Base-by-base conservation (phyloP, 2,888 invertebrate genomes). In the Caenorhabditis doughertyi region DNA sequence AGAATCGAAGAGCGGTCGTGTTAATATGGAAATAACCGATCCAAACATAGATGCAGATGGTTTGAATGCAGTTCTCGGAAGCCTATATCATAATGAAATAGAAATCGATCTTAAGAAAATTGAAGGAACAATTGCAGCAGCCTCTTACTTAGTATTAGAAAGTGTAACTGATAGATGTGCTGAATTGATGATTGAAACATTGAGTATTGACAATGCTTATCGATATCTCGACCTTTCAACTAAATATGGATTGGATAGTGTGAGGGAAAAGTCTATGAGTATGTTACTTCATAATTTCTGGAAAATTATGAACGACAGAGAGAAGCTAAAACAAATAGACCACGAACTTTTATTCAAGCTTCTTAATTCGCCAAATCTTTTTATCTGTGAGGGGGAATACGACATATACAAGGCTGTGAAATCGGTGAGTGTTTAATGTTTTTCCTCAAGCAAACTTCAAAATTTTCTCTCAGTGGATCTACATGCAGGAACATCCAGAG, bases 21-120 rank as follows among this genome's bases (percentile, higher is more conserved):
- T 86, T 21, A 35, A 72, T 11, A 51, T 90, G 39, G 84, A 88
- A 8, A 74, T 89, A 11, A 77, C 85, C 0, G 90, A 90, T 56
- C 79, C 83, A 13, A 85, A 85, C 49, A 81, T 90, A 35, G 84
- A 87, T 16, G 77, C 71, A 9, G 84, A 82, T 39, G 89, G 89
- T n/a, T 68, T 90, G 18, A 76, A 89, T 39, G 81, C 84, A 18
- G 89, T 90, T 0, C 79, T 90, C 21, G 90, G 83, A 7, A 85
- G 89, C 27, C 80, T 90, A 25, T 90, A 90, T 68, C 80, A 87
- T 60, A 89, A 90, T 55, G 89, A 90, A 67, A 89, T 90, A 7
- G 83, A 85, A 44, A 83, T 89, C 18, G 87, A 87, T 53, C n/a
- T 84, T 0, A 85, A 88, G 1, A 80, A 89, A 32, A 77, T 90